phyloP scores from a whole-genome alignment of 2,888 invertebrate species.

The Cheilosia scutellata region DNA sequence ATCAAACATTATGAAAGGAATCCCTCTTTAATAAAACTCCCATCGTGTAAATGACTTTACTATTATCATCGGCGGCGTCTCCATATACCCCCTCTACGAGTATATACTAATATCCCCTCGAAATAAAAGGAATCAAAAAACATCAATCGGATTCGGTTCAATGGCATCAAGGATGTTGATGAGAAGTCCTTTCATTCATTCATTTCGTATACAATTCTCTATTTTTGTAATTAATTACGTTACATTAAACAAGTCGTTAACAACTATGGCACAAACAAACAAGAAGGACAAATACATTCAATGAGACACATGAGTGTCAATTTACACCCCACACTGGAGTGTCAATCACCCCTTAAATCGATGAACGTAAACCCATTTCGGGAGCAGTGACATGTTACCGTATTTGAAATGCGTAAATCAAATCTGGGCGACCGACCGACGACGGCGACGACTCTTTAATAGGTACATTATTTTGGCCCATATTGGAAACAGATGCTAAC shows the following conservation, averaged over 20 bases:
- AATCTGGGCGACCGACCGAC: too few species aligned
- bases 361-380: not conserved
- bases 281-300: not conserved
- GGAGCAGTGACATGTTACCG: not conserved
- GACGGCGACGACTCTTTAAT: too few species aligned
- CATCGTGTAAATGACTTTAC: too few species aligned
- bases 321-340: not conserved
- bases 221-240: not conserved
- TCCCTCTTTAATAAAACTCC: too few species aligned
- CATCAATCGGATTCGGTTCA: not conserved
- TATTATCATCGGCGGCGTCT: too few species aligned
- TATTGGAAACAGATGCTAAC: too few species aligned
- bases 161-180: not conserved
- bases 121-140: not conserved
- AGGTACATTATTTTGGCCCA: too few species aligned
- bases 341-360: constrained; percentile 6
- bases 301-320: constrained; percentile 1
- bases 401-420: not conserved
- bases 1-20: too few species aligned
- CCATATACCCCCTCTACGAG: too few species aligned
- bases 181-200: not conserved
- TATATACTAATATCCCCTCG: not conserved
- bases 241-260: not conserved
- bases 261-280: not conserved
- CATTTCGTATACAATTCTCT: not conserved